Evolutionary conservation across 2,113 vertebrate species (phyloP), one percentile per base, ranked within the genome.

Genomic region (Silurus asotus): DNA sequence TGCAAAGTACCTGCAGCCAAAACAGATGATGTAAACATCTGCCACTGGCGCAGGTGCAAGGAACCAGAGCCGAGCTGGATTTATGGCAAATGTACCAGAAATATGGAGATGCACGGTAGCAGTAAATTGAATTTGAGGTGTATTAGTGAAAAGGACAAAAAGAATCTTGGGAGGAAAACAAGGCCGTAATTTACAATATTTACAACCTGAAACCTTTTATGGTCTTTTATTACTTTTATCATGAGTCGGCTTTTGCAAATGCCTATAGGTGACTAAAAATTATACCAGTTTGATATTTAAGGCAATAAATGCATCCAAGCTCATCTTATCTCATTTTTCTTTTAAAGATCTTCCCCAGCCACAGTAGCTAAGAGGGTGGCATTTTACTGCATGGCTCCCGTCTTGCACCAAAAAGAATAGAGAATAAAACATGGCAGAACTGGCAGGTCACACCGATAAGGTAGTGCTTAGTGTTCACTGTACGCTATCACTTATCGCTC

Each of bases 361-460:
- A 4, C 8, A 19, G 3, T 48, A 20, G 69, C 69, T 72, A 74
- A 51, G 45, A 48, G 37, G 20, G 17, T 48, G 37, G 3, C 17
- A 72, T 15, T 17, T 49, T 72, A 49, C 17, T 72, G 45, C 53
- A 55, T 37, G 69, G 58, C 45, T 53, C 23, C 25, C 48, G 6
- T 58, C 23, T 84, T 75, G 67, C 64, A 51, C 62, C 45, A 13
- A 69, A 49, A 91, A 91, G 93, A 72, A 90, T 94, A 72, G 92
- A 94, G 93, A 91, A 95, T 91, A 91, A 90, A 93, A 91, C 90
- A 92, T 92, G 95, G 95, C 94, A 94, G 91, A 90, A 92, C 89
- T 93, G 93, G 93, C 95, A 95, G 93, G 92, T 94, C 93, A 37
- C 90, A 74, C 87, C 89, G 91, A 85, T 89, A 87, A 90, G 56